phyloP scores from a whole-genome alignment of 2,888 invertebrate genomes.

The Flexamia atlantica region DNA sequence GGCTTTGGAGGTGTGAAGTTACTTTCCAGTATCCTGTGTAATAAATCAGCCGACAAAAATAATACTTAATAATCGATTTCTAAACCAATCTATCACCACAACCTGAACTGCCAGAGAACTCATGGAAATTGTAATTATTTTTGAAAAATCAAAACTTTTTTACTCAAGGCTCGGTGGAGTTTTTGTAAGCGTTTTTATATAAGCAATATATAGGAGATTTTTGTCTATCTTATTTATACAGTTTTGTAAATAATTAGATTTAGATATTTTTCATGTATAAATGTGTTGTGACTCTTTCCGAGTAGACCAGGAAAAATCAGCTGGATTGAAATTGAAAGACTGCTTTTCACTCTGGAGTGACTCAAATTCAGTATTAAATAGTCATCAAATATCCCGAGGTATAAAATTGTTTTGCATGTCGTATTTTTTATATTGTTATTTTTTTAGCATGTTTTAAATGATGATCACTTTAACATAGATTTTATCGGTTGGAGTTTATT shows the following conservation, averaged over 20 bases:
- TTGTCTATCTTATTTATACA: conserved; percentile 54
- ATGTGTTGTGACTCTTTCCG: conserved; percentile 22
- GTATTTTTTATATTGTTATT: background rate
- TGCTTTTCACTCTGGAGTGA: background rate
- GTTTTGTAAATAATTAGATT: conserved; percentile 54
- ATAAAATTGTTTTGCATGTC: background rate
- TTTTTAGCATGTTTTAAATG: too few relatives aligned
- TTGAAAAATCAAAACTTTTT: conserved; percentile 44
- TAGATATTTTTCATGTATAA: conserved; percentile 28
- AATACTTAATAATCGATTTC: background rate
- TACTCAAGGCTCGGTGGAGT: conserved; percentile 16
- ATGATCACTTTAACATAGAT: background rate
- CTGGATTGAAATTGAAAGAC: conserved; percentile 15
- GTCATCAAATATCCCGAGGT: background rate
- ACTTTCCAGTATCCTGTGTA: too few relatives aligned
- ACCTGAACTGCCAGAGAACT: conserved; percentile 25
- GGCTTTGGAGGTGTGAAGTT: too few relatives aligned
- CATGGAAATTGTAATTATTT: conserved; percentile 25
- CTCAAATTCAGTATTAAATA: conserved; percentile 5
- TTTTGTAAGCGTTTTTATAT: conserved; percentile 52
- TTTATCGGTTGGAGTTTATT: background rate
- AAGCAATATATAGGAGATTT: conserved; percentile 44
- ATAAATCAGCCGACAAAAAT: background rate
- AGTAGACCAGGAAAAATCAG: background rate
- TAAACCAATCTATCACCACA: background rate